A percentile compares a stretch with the other conserved stretches of the same genome.
phyloP scores from a whole-genome alignment of 2,888 invertebrate genomes.

The Tetranychus piercei region DNA sequence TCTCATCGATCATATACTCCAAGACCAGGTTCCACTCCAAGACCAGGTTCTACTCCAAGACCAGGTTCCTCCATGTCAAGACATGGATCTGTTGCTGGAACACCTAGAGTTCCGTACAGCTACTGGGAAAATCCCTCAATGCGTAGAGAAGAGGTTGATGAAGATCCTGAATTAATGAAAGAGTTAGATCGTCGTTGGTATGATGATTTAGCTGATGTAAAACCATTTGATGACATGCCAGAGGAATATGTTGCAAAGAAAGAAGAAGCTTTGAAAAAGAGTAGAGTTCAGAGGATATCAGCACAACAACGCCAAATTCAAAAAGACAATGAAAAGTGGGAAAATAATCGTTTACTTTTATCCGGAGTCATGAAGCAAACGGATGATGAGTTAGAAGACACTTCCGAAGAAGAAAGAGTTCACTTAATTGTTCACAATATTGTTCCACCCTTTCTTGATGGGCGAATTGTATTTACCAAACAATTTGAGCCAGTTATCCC shows the following conservation, averaged over 20 bases:
- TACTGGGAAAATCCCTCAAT: constrained; percentile 18
- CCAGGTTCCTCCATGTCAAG: constrained; percentile 43
- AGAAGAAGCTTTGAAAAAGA: constrained; percentile 71
- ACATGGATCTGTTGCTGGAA: background rate
- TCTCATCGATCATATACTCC: background rate
- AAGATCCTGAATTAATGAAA: constrained; percentile 75
- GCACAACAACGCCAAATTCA: constrained; percentile 92
- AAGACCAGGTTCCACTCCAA: constrained; percentile 33
- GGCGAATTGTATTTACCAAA: constrained; percentile 94
- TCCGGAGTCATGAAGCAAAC: constrained; percentile 68
- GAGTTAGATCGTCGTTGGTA: constrained; percentile 92
- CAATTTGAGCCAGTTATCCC: constrained; percentile 98
- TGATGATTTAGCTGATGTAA: constrained; percentile 79
- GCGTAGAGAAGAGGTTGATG: constrained; percentile 44
- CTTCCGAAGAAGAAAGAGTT: constrained; percentile 81
- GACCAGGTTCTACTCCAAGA: constrained; percentile 39
- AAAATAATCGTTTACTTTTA: constrained; percentile 88
- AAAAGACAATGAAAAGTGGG: constrained; percentile 96
- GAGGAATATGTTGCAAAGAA: constrained; percentile 82
- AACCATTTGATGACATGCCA: constrained; percentile 72
- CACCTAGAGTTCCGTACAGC: background rate
- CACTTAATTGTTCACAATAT: constrained; percentile 93
- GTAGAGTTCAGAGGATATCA: constrained; percentile 57
- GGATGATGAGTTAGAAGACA: constrained; percentile 68
- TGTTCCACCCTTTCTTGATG: constrained; percentile 94